Base-by-base conservation (phyloP, 2,797 vertebrate genomes). In the Harpagifer antarcticus region DNA sequence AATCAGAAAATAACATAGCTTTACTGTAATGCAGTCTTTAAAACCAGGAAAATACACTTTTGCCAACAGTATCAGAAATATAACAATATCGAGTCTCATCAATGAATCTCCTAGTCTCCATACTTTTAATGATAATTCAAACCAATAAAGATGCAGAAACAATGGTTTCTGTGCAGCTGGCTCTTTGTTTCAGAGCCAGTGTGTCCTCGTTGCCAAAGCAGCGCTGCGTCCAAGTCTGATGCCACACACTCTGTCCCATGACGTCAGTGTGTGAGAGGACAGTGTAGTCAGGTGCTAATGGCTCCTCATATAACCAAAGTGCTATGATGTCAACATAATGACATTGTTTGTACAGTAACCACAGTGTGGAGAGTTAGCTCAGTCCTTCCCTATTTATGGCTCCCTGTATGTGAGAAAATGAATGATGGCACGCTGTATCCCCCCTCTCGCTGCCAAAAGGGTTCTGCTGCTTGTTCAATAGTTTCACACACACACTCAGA, bases 321-420 rank as follows among this genome's bases (percentile, higher is more conserved):
- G 76, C 87, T 72, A 91, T 94, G 94, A 94, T 93, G 92, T 94
- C 92, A 94, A 88, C 76, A 81, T 88, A 92, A 90, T 91, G 84
- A 89, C 78, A 88, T 90, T 92, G 89, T 93, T 92, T 93, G 87
- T 87, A 88, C 87, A 91, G 93, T 91, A 91, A 93, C 94, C 89
- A 44, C 83, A 56, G 74, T 80, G 78, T 85, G 74, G 78, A 77
- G 68, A 88, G 58, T 88, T 85, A 71, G 84, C 85, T 88, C 91
- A 90, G 57, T 82, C 59, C 81, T 89, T 92, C 87, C 86, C 74
- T 84, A 80, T 91, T 89, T 90, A 78, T 74, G 76, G 62, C 74
- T 27, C 53, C 77, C 20, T 72, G 33, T 68, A 74, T 88, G 90
- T 84, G 88, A 91, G 82, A 91, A 88, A 91, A 85, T 88, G 76